Conservation (phyloP, 2,113 vertebrate species). For the Otolemur garnettii region DNA sequence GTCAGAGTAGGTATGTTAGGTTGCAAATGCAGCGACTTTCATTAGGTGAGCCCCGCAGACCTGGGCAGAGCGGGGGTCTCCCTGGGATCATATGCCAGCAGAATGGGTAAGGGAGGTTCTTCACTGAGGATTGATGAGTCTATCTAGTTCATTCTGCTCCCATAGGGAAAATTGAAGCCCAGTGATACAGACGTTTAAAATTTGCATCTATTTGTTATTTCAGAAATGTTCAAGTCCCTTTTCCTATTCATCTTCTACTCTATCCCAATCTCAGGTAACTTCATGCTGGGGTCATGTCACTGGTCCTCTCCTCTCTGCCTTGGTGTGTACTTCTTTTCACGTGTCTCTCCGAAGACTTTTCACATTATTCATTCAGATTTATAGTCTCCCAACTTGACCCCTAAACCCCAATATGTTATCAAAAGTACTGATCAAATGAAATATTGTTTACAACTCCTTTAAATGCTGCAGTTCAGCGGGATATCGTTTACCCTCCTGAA, state of each 20-base stretch:
- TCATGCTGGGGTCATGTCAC: not conserved
- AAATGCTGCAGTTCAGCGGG: not conserved
- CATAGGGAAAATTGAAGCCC: not conserved
- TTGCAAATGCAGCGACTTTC: not conserved
- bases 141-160: not conserved
- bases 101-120: not conserved
- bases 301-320: not conserved
- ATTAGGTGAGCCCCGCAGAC: not conserved
- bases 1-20: not conserved
- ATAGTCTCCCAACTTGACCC: not conserved
- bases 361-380: not conserved
- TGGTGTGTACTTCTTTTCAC: not conserved
- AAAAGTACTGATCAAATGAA: not conserved
- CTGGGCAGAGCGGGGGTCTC: not conserved
- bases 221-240: not conserved
- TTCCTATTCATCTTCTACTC: not conserved
- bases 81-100: rapidly evolving
- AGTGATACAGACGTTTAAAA: not conserved
- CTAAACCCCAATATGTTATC: not conserved
- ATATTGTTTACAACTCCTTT: not conserved
- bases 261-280: not conserved
- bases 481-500: not conserved
- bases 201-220: not conserved
- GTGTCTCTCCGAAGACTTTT: not conserved
- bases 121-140: rapidly evolving